phyloP scores from a whole-genome alignment of 1,140 invertebrate species.

The Lasioglossum baleicum region DNA sequence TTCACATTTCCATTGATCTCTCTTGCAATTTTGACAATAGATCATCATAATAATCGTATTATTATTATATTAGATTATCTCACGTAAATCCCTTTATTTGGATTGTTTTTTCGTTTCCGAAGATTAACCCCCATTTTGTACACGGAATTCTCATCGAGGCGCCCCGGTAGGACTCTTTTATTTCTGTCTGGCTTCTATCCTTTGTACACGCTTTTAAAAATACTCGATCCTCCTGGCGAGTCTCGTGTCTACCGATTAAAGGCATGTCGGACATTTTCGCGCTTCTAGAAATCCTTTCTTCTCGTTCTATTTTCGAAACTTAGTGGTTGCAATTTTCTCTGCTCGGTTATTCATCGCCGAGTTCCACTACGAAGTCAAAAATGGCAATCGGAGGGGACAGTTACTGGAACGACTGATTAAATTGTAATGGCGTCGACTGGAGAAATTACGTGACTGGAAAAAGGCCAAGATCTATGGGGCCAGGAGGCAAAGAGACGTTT shows the following conservation, averaged over 20 bases:
- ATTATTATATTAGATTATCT: too few relatives aligned
- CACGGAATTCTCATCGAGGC: slow-evolving; percentile 2
- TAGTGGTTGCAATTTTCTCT: neutral
- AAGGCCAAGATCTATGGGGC: slow-evolving; percentile 12
- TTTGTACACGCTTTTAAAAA: slow-evolving; percentile 45
- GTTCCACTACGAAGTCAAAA: neutral
- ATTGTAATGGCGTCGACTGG: slow-evolving; percentile 3
- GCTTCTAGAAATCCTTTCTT: neutral
- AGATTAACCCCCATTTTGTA: neutral
- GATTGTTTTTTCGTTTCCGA: neutral
- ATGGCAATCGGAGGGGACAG: neutral
- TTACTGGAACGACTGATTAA: neutral
- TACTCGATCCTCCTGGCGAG: slow-evolving; percentile 37
- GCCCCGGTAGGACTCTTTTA: slow-evolving; percentile 30
- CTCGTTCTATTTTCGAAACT: neutral
- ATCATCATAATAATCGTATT: too few relatives aligned
- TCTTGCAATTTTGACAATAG: too few relatives aligned
- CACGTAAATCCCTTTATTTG: too few relatives aligned
- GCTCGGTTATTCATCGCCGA: neutral
- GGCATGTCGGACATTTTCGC: neutral
- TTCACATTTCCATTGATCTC: too few relatives aligned
- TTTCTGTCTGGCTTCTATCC: slow-evolving; percentile 42
- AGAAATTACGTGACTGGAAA: slow-evolving; percentile 40
- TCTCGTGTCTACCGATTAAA: slow-evolving; percentile 22
- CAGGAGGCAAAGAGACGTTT: neutral